Conservation (phyloP, 2,113 vertebrate species). For the Mionectes macconnelli region DNA sequence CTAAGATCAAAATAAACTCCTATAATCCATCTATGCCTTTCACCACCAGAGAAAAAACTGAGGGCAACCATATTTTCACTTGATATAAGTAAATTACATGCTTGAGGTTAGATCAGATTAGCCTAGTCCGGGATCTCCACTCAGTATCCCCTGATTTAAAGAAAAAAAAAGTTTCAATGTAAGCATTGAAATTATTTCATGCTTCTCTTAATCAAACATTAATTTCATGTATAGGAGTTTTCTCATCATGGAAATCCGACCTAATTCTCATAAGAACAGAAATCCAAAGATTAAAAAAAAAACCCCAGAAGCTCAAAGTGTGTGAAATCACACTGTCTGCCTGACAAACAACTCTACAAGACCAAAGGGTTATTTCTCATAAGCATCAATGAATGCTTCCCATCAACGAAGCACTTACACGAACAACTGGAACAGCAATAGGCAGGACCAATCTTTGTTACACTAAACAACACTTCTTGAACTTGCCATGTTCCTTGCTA, state of each 20-base stretch:
- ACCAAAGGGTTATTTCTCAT: background rate
- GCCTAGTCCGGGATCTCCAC: background rate
- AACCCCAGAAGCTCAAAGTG: fast-evolving
- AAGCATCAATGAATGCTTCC: background rate
- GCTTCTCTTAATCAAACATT: background rate
- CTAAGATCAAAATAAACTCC: background rate
- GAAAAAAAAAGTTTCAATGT: background rate
- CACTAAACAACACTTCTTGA: background rate
- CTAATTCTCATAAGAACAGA: background rate
- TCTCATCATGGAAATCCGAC: background rate
- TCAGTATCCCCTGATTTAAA: background rate
- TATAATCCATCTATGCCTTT: background rate
- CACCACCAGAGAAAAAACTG: background rate
- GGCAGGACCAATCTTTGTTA: background rate
- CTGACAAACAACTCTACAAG: background rate
- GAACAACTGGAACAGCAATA: background rate
- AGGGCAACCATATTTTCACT: background rate
- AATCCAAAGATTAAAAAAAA: background rate
- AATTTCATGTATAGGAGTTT: background rate
- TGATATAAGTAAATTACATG: background rate
- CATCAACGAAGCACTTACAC: background rate
- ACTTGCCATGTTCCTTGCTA: background rate
- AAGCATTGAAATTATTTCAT: background rate
- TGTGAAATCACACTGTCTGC: background rate
- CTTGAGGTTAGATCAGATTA: background rate